These are phyloP conservation scores for Lithobates pipiens DNA, from an alignment of 2,797 vertebrate species.

Conservation along the genomic window DNA sequence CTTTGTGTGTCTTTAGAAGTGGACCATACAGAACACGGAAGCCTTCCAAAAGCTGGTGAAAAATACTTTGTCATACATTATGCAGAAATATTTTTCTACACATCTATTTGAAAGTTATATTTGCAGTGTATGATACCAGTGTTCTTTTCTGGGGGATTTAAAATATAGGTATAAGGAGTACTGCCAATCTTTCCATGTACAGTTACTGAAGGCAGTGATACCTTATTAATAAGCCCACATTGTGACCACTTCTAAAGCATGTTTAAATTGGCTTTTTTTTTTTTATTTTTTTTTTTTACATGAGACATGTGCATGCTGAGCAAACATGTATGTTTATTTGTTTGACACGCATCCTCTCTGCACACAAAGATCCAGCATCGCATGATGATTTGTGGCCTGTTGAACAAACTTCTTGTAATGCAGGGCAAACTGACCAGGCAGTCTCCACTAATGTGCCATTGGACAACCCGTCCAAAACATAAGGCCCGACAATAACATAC, in stretches of 20 bases:
- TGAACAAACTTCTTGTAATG: slow-evolving; percentile 14
- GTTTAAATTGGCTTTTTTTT: slow-evolving; percentile 72
- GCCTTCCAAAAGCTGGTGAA: slow-evolving; percentile 76
- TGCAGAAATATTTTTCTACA: slow-evolving; percentile 99
- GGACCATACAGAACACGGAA: slow-evolving; percentile 77
- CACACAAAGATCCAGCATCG: slow-evolving; percentile 69
- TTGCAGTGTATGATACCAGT: slow-evolving; percentile 85
- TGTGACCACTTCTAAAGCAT: slow-evolving; percentile 77
- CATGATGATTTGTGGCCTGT: slow-evolving; percentile 74
- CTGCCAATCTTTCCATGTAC: slow-evolving; percentile 84
- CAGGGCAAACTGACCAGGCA: slow-evolving; percentile 33
- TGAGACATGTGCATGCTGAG: slow-evolving; percentile 78
- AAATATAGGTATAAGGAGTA: slow-evolving; percentile 58
- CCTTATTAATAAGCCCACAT: slow-evolving; percentile 76
- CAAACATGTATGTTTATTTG: slow-evolving; percentile 68
- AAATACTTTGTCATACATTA: slow-evolving; percentile 86
- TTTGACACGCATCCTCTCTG: slow-evolving; percentile 64
- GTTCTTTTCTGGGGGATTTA: slow-evolving; percentile 72
- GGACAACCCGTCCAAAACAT: slow-evolving; percentile 66
- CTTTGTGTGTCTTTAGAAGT: slow-evolving; percentile 70
- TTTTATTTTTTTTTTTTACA: slow-evolving; percentile 63
- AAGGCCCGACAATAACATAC: slow-evolving; percentile 74
- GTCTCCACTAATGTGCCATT: slow-evolving; percentile 70
- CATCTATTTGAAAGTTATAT: slow-evolving; percentile 88
- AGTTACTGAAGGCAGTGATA: slow-evolving; percentile 74